phyloP scores from a whole-genome alignment of 2,113 vertebrate species.

The Coptodon rendalli region DNA sequence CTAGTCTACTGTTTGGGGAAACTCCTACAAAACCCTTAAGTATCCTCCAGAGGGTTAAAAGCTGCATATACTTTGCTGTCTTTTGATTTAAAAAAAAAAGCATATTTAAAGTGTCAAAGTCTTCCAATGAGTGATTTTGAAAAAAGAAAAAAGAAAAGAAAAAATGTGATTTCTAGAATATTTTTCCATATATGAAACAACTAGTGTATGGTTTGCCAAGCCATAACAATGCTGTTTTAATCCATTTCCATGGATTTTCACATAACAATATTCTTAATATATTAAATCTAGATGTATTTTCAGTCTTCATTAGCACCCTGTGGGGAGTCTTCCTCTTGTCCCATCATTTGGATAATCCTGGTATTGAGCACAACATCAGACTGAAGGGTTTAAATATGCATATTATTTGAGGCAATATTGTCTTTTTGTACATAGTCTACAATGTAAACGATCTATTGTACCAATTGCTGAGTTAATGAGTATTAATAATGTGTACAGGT shows the following conservation, averaged over 20 bases:
- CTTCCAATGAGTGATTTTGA: not conserved
- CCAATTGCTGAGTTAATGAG: not conserved
- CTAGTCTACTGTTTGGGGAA: not conserved
- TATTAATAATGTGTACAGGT: not conserved
- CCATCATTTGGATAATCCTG: not conserved
- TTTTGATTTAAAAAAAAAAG: not conserved
- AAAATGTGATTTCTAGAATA: not conserved
- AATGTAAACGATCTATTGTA: not conserved
- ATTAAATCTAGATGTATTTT: not conserved
- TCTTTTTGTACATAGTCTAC: not conserved
- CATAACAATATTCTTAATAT: not conserved
- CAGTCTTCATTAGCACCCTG: not conserved
- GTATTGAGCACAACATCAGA: not conserved
- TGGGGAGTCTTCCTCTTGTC: not conserved
- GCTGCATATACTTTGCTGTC: not conserved
- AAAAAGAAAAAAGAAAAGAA: not conserved
- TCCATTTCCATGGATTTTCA: not conserved
- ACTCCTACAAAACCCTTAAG: not conserved
- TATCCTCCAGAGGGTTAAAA: not conserved
- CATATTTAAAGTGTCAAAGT: not conserved
- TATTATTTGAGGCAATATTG: not conserved
- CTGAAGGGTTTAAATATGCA: not conserved
- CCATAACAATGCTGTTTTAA: not conserved
- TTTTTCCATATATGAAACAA: not conserved
- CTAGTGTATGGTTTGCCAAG: not conserved